Evolutionary conservation across 2,797 vertebrate species (phyloP).

Genomic region (Notolepis coatsorum): DNA sequence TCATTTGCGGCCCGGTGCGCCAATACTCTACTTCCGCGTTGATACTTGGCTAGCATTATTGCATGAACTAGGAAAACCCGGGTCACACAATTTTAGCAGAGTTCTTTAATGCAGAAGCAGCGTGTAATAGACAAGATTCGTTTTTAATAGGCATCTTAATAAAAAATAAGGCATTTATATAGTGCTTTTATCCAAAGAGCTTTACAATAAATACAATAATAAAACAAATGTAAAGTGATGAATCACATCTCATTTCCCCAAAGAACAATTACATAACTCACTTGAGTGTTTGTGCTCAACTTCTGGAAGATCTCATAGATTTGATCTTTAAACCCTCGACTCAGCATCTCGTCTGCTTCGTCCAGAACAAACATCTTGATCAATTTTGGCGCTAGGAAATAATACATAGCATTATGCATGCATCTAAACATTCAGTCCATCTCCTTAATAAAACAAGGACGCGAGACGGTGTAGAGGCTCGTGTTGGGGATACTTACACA

Average conservation of each 20-base stretch:
- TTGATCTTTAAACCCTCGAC: constrained; percentile 99
- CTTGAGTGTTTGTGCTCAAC: constrained; percentile 97
- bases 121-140: too few relatives aligned
- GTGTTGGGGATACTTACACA: constrained; percentile 83
- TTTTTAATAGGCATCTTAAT: too few relatives aligned
- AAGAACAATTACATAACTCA: constrained; percentile 57
- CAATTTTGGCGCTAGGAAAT: constrained; percentile 88
- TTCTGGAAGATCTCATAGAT: constrained; percentile 99
- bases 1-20: constrained; percentile 80
- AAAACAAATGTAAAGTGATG: neutral
- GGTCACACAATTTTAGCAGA: constrained; percentile 89
- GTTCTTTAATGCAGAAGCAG: constrained; percentile 90
- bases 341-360: constrained; percentile 99
- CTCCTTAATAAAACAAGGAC: neutral
- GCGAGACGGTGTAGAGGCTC: constrained; percentile 57
- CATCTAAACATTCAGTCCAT: too few relatives aligned
- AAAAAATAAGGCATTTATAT: too few relatives aligned
- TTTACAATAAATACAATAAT: too few relatives aligned
- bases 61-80: constrained; percentile 78
- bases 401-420: accelerated
- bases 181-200: too few relatives aligned
- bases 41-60: constrained; percentile 89
- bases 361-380: constrained; percentile 99
- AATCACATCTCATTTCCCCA: neutral
- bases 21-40: constrained; percentile 84